Evolutionary conservation across 2,797 vertebrate genomes (phyloP), one percentile per base, ranked within the genome.

Genomic region (Sebastes ruberrimus): DNA sequence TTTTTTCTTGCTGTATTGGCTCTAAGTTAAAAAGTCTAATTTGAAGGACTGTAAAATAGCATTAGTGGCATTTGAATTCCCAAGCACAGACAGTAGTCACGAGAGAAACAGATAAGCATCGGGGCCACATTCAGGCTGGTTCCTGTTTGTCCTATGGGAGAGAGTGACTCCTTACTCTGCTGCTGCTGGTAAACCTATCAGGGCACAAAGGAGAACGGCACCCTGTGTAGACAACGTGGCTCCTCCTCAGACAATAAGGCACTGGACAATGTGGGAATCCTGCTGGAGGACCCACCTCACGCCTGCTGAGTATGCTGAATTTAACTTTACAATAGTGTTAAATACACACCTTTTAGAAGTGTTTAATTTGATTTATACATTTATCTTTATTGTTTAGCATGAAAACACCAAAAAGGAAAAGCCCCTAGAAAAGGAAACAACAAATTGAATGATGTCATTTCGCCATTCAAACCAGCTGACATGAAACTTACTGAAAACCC

Each of bases 181-280:
- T 76, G 78, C 80, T 90, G 83, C 93, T 93, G 92, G 86, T 92
- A 93, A 94, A 93, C 73, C 90, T 92, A 90, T 94, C 90, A 94
- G 85, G 84, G 83, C 84, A 87, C 77, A 84, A 68, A 88, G 64
- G 79, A 92, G 85, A 93, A 89, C 81, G 76, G 81, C 80, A 83
- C 87, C 78, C 75, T 86, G 70, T 79, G 71, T 42, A 94, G 93
- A 93, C 93, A 90, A 74, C 64, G 52, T 82, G 91, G 78, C 92
- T 93, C 89, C 92, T 90, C 85, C 23, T 84, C 74, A 89, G 83
- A 93, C 93, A 93, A 91, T 91, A 84, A 81, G 79, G 25, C 71
- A 38, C 27, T 33, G 84, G 84, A 86, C 74, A 86, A 77, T 32
- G 81, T 76, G 81, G 81, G 64, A 86, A 71, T 78, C 27, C 67